Conservation (phyloP, 2,797 vertebrate genomes). For the Phoeniculus purpureus region DNA sequence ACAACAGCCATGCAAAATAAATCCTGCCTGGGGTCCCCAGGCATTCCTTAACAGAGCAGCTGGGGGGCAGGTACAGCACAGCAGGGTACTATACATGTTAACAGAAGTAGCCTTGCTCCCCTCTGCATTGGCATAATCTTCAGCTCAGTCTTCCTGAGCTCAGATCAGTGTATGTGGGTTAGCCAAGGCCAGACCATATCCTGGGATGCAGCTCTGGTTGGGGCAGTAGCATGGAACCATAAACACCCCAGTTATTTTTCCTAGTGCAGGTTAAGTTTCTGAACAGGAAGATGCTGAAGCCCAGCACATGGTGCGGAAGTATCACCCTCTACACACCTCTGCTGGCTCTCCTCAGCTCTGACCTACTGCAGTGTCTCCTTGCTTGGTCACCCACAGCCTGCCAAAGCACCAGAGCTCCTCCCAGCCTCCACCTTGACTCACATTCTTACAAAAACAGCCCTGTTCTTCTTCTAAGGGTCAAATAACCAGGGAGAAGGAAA, state of each 20-base stretch:
- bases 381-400: not conserved
- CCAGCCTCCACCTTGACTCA: accelerated
- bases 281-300: not conserved
- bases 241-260: not conserved
- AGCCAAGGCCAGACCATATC: not conserved
- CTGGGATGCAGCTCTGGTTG: not conserved
- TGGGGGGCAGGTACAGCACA: not conserved
- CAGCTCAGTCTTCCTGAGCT: not conserved
- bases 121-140: not conserved
- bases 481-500: not conserved
- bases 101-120: accelerated
- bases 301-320: not conserved
- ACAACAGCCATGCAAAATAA: not conserved
- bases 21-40: not conserved
- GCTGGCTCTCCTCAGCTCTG: not conserved
- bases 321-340: not conserved
- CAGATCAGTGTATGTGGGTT: not conserved
- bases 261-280: not conserved
- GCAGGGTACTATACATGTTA: not conserved
- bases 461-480: not conserved
- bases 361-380: accelerated
- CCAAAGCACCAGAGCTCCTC: not conserved
- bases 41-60: not conserved
- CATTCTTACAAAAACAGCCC: not conserved
- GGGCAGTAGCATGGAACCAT: not conserved